Percentiles rank a stretch among this genome's conserved stretches.
Conservation (phyloP, 2,797 vertebrate species). For the Crocodylus rhombifer region DNA sequence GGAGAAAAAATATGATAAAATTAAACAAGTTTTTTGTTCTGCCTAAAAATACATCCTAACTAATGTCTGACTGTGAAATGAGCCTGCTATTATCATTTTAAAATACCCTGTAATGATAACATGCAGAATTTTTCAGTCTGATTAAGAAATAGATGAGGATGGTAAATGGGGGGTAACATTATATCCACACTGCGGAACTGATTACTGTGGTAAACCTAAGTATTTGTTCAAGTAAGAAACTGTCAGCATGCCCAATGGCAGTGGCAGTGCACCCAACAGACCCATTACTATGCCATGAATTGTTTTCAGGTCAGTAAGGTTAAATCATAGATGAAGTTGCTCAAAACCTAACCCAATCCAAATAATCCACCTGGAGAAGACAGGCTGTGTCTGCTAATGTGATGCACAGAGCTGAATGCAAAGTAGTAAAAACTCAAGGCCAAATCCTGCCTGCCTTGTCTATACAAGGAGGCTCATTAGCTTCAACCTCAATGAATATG, state of each 20-base stretch:
- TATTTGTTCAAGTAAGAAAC: not conserved
- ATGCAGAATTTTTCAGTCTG: not conserved
- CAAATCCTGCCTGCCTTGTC: conserved; percentile 4
- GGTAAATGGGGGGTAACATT: conserved; percentile 25
- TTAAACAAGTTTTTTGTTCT: conserved; percentile 32
- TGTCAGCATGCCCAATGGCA: not conserved
- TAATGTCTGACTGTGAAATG: not conserved
- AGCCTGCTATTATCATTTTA: not conserved
- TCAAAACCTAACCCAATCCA: not conserved
- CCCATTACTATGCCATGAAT: not conserved
- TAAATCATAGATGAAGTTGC: conserved; percentile 9
- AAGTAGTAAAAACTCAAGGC: not conserved
- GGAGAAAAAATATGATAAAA: not conserved
- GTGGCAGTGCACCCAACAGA: not conserved
- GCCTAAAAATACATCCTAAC: not conserved
- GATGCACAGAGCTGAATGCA: not conserved
- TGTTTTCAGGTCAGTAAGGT: conserved; percentile 34
- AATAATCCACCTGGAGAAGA: conserved; percentile 16
- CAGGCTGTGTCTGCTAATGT: not conserved
- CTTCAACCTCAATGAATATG: conserved; percentile 6
- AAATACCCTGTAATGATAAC: not conserved
- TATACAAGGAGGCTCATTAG: not conserved
- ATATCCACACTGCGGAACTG: not conserved
- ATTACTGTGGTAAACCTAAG: conserved; percentile 14
- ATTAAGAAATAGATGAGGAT: conserved; percentile 39